Conservation (phyloP, 2,113 vertebrate species). For the Coptodon rendalli region DNA sequence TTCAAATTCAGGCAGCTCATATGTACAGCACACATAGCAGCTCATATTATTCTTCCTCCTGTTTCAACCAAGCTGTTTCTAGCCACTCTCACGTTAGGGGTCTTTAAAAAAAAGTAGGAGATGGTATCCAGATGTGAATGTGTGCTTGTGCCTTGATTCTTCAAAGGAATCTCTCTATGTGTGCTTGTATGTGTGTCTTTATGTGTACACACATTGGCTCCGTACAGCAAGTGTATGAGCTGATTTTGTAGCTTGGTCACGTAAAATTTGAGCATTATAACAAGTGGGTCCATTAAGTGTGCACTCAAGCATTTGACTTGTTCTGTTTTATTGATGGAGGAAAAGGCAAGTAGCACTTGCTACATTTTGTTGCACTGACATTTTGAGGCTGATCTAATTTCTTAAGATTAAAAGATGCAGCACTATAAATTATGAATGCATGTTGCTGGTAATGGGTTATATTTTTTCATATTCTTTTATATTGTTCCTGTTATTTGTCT, state of each 20-base stretch:
- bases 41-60: slow-evolving; percentile 26
- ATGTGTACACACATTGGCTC: not conserved
- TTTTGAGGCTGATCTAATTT: slow-evolving; percentile 13
- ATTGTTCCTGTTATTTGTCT: not conserved
- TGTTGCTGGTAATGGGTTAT: not conserved
- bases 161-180: slow-evolving; percentile 29
- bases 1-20: not conserved
- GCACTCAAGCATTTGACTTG: slow-evolving; percentile 26
- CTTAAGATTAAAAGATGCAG: not conserved
- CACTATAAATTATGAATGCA: not conserved
- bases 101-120: slow-evolving; percentile 37
- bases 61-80: slow-evolving; percentile 17
- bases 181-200: slow-evolving; percentile 10
- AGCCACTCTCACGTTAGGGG: slow-evolving; percentile 51
- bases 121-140: slow-evolving; percentile 69
- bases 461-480: not conserved
- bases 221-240: not conserved
- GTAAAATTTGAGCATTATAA: slow-evolving; percentile 33
- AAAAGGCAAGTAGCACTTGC: not conserved
- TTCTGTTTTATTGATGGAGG: slow-evolving; percentile 28
- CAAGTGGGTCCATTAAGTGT: slow-evolving; percentile 39
- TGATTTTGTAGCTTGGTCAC: slow-evolving; percentile 35
- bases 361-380: slow-evolving; percentile 4
- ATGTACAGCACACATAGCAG: not conserved
- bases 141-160: slow-evolving; percentile 28